Base-by-base conservation (phyloP, 2,888 invertebrate species). In the Sialis lutaria region DNA sequence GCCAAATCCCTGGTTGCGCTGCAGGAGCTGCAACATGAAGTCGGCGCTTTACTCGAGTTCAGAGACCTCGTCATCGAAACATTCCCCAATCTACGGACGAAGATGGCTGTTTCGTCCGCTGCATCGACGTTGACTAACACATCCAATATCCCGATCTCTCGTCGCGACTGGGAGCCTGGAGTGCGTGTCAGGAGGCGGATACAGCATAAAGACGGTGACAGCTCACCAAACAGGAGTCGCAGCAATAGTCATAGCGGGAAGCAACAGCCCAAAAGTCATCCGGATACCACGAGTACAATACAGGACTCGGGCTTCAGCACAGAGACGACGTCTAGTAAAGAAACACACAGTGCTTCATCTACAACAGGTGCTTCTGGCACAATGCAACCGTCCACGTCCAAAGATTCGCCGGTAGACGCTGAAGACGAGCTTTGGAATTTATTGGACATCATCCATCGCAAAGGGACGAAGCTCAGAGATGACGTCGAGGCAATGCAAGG, bases 41-140 rank as follows among this genome's bases (percentile, higher is more conserved):
- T 89, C 71, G 87, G 88, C 55, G 87, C 87, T 58, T 69, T 89
- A 58, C 77, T 89, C 68, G 87, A 89, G 73, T 89, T 89, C 68
- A 83, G 89, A 69, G 88, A 89, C 70, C 79, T 88, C 76, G 89
- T 89, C 75, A 87, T 89, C 78, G 88, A 88, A 77, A 86, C 88
- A 62, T 88, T 89, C 73, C 89, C 89, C 59, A 86, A 88, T 72
- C 77, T 89, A 65, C 82, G 87, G 64, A 81, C 81, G 63, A 89
- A 88, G 74, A 79, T 88, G 79, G 75, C 79, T 57, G 73, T 76
- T 59, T 69, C 63, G 49, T 57, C 62, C 45, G 57, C 61, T 70
- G 69, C 52, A 63, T 67, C 64, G 60, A 67, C 57, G 67, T 63
- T 55, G 58, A 68, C 58, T 66, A 68, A 39, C 22, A 58, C 63